phyloP scores from a whole-genome alignment of 2,888 invertebrate species.

The Abscondita cerata region DNA sequence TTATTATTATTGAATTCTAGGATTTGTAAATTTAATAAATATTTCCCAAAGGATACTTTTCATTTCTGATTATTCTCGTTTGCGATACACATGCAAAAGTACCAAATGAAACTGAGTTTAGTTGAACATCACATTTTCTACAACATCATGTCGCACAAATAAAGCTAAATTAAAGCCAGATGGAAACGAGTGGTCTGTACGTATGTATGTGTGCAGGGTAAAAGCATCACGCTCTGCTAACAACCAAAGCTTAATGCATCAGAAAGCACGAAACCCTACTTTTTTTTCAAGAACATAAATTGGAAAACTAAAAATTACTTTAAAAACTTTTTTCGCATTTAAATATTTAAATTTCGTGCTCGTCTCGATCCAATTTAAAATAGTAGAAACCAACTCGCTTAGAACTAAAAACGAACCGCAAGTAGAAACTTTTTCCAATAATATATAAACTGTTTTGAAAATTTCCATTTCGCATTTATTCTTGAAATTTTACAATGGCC shows the following conservation, averaged over 20 bases:
- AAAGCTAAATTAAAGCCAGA: conserved; percentile 26
- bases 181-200: conserved; percentile 16
- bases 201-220: neutral
- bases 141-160: conserved; percentile 13
- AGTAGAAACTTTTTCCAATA: too few relatives aligned
- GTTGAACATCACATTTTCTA: conserved; percentile 16
- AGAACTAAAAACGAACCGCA: neutral
- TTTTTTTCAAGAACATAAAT: neutral
- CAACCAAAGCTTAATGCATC: conserved; percentile 20
- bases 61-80: too few relatives aligned
- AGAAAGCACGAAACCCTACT: conserved; percentile 12
- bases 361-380: conserved; percentile 6
- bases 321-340: conserved; percentile 5
- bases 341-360: neutral
- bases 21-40: neutral
- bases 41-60: conserved; percentile 1
- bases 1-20: neutral
- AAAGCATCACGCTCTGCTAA: conserved; percentile 20
- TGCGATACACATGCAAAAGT: too few relatives aligned
- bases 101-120: too few relatives aligned
- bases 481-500: too few relatives aligned
- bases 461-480: too few relatives aligned
- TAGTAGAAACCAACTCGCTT: conserved; percentile 1
- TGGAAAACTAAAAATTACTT: neutral
- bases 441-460: too few relatives aligned